Conservation (phyloP, 92 coral and sea anemone genomes). For the Actinernus sp. region DNA sequence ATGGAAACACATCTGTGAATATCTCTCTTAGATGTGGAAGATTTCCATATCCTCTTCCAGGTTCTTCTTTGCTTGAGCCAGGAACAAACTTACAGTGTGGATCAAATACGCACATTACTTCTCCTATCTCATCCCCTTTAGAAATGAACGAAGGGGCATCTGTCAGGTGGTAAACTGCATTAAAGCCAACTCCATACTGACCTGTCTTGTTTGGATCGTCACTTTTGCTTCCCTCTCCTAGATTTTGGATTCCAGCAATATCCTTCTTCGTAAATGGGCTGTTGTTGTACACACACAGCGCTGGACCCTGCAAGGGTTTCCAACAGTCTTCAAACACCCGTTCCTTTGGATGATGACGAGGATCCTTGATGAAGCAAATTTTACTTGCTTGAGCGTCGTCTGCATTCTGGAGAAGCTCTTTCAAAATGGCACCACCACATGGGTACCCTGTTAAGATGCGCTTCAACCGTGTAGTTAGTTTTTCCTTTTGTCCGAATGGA, state of each 20-base stretch:
- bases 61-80: conserved; percentile 47
- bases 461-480: conserved; percentile 68
- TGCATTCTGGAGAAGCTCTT: conserved; percentile 90
- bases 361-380: conserved; percentile 80
- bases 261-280: no score
- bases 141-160: conserved; percentile 78
- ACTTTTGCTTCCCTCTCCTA: conserved; percentile 86
- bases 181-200: conserved; percentile 92
- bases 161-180: conserved; percentile 95
- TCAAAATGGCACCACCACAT: conserved; percentile 69
- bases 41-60: conserved; percentile 64
- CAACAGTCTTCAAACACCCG: conserved; percentile 74
- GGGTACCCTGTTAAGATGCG: conserved; percentile 75
- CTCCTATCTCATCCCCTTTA: conserved; percentile 66
- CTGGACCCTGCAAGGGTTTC: no score
- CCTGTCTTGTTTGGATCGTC: conserved; percentile 93
- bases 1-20: conserved; percentile 70
- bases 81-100: conserved; percentile 82
- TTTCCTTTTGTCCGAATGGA: conserved; percentile 81
- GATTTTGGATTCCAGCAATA: conserved; percentile 71
- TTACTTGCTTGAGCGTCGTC: conserved; percentile 90
- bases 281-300: no score
- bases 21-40: conserved; percentile 21
- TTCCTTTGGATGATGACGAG: conserved; percentile 61
- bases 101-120: conserved; percentile 77